A percentile compares a stretch with the other conserved stretches of the same genome.
Conservation (phyloP, 2,888 invertebrate species). For the Lobophora halterata region DNA sequence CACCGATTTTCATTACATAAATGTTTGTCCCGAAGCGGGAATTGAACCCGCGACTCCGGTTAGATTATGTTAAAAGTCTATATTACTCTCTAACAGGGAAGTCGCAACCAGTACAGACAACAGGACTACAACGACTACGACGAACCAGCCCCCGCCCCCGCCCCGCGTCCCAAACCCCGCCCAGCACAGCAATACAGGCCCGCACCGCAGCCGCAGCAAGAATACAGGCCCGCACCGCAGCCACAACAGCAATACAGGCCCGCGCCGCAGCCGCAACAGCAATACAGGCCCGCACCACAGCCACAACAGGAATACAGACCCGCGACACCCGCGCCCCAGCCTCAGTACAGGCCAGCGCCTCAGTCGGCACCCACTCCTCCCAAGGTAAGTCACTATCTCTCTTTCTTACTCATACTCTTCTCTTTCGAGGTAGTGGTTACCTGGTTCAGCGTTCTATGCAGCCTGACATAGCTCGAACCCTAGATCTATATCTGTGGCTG, state of each 20-base stretch:
- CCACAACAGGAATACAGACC: conserved; percentile 41
- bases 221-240: conserved; percentile 36
- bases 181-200: conserved; percentile 36
- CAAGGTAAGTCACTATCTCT: conserved; percentile 58
- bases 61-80: too few species aligned
- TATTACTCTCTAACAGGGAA: conserved; percentile 48
- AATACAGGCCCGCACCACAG: conserved; percentile 45
- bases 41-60: too few species aligned
- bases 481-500: too few species aligned
- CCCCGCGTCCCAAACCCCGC: conserved; percentile 38
- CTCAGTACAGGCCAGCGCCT: conserved; percentile 38
- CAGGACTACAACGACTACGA: conserved; percentile 64
- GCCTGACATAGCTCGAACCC: too few species aligned
- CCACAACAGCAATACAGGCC: conserved; percentile 40
- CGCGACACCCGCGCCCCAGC: conserved; percentile 40
- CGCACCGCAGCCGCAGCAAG: conserved; percentile 40
- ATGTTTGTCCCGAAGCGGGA: not conserved
- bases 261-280: conserved; percentile 44
- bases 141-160: conserved; percentile 51
- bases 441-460: too few species aligned
- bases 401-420: too few species aligned
- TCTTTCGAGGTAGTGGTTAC: too few species aligned
- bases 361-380: conserved; percentile 57
- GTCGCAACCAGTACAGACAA: conserved; percentile 54
- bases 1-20: too few species aligned